Evolutionary conservation across 2,113 vertebrate species (phyloP), one percentile per base, ranked within the genome.

Genomic region (Synodontis membranacea): DNA sequence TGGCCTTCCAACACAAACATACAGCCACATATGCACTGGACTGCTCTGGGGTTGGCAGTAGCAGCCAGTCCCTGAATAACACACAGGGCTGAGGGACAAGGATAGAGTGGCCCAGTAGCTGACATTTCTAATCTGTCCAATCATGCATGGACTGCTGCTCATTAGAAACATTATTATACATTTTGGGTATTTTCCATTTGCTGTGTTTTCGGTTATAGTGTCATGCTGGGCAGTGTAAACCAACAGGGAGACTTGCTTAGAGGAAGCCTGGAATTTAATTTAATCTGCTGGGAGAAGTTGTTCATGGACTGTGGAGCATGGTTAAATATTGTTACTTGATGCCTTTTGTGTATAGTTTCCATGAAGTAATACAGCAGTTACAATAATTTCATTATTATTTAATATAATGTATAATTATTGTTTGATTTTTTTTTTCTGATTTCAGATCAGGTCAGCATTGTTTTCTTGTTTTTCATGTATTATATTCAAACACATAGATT

Each of bases 1-100:
- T 91, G 91, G 88, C 28, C 48, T 34, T 87, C 39, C 28, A 62
- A 56, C 48, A 37, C 70, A 52, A 64, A 86, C 44, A 52, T 52
- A 52, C 91, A 85, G 92, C 28, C n/a, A 52, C 31, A 34, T 75
- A 64, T 39, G 46, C 60, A n/a, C 34, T 9, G 42, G 1, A 2
- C 54, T 78, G 56, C 52, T 60, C 42, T 44, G 25, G 12, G 48
- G 25, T 31, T 79, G 78, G 48, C 56, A 68, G 58, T 84, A 31
- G 52, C 52, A 58, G 17, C 9, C 19, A 25, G n/a, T 60, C 56
- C n/a, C n/a, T 78, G 12, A 42, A 87, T 89, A 82, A 84, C 48
- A 72, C 58, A 80, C 60, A 80, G 28, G 60, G 9, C 86, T 52
- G 42, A 72, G 12, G 28, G 44, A 58, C 70, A n/a, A 44, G n/a